phyloP scores from a whole-genome alignment of 2,113 vertebrate genomes.

The Carlito syrichta region DNA sequence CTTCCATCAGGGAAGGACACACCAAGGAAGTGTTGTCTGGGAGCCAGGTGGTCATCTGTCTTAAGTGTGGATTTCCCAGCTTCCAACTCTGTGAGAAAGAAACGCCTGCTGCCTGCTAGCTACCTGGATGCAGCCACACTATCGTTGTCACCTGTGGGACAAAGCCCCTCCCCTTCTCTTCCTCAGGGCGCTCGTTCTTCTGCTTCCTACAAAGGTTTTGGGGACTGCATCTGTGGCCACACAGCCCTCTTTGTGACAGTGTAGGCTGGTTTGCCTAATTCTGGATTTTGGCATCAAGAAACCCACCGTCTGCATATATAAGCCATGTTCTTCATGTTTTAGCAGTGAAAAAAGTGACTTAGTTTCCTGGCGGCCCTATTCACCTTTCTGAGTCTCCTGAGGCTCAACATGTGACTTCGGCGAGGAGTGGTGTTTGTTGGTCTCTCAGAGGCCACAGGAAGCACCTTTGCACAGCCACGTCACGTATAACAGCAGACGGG shows the following conservation, averaged over 20 bases:
- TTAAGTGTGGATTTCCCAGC: not conserved
- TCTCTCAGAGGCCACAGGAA: not conserved
- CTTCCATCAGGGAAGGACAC: not conserved
- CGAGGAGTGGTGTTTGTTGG: not conserved
- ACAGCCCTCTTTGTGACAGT: too few species aligned
- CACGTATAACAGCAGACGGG: not conserved
- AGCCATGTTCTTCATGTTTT: not conserved
- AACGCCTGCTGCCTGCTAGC: not conserved
- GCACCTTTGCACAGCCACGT: not conserved
- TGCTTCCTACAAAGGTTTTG: fast-evolving
- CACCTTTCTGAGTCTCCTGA: not conserved
- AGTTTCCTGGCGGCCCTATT: not conserved
- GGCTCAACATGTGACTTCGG: not conserved
- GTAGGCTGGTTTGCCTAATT: not conserved
- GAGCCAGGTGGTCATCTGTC: not conserved
- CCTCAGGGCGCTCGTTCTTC: not conserved
- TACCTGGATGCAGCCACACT: too few species aligned
- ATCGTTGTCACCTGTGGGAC: fast-evolving
- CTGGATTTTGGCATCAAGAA: not conserved
- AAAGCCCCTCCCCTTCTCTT: not conserved
- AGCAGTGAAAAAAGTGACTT: not conserved
- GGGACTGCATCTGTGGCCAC: not conserved
- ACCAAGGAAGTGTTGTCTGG: not conserved
- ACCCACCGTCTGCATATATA: not conserved
- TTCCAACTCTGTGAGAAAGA: not conserved